Base-by-base conservation (phyloP, 1,140 invertebrate genomes). In the Metaphire vulgaris region DNA sequence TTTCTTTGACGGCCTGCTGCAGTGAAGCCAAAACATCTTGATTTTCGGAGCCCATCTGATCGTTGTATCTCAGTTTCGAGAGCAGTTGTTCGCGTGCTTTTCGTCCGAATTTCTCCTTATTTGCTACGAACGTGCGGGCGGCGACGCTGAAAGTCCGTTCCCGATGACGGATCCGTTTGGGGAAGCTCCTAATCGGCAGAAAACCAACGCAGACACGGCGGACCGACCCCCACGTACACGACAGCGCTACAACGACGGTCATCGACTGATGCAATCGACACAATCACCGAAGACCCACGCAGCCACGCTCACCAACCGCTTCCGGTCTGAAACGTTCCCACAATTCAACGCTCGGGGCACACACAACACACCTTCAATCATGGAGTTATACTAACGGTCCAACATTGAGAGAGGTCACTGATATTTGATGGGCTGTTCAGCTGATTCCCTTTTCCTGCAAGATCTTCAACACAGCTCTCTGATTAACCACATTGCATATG, bases 241-340 rank as follows among this genome's bases (percentile, higher is more conserved):
- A n/a, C n/a, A n/a, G n/a, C n/a, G n/a, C n/a, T 56, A 6, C 41
- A 56, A 56, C 6, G 6, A 21, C 21, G 21, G 6, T 56, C 41
- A 56, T 56, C 41, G 41, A 56, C 41, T 56, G 41, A 56, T 56
- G 41, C 41, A 56, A 56, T 56, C n/a, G n/a, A n/a, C n/a, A n/a
- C n/a, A n/a, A n/a, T n/a, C n/a, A n/a, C n/a, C n/a, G n/a, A n/a
- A n/a, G n/a, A n/a, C n/a, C n/a, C n/a, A n/a, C n/a, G n/a, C n/a
- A n/a, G n/a, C n/a, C n/a, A n/a, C n/a, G n/a, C n/a, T n/a, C n/a
- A n/a, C n/a, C n/a, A n/a, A n/a, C n/a, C n/a, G n/a, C n/a, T n/a
- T n/a, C n/a, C n/a, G n/a, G n/a, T n/a, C n/a, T n/a, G n/a, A n/a
- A n/a, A n/a, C n/a, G n/a, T n/a, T n/a, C n/a, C n/a, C n/a, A n/a